Percentiles rank a stretch among this genome's conserved stretches.
These are phyloP conservation scores for Acinonyx jubatus DNA, from an alignment of 2,113 vertebrate species.

Conservation along the genomic window DNA sequence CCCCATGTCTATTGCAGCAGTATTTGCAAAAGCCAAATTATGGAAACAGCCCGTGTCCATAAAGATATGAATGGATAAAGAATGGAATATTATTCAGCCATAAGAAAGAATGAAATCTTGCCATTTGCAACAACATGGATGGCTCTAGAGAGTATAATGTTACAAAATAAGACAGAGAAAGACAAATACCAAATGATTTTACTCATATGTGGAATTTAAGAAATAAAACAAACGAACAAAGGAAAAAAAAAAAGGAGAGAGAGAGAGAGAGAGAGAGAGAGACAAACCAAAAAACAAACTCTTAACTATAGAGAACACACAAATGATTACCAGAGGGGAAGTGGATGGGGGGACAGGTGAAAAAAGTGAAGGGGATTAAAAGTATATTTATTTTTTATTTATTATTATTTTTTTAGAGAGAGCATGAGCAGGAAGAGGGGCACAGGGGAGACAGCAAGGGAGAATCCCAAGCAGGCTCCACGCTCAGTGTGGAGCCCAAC, in stretches of 20 bases:
- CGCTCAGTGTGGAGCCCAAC: not conserved
- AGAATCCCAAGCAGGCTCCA: not conserved
- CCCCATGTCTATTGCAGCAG: not conserved
- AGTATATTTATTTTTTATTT: not conserved
- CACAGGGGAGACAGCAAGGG: not conserved
- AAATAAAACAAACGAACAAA: not conserved
- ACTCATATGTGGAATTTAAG: not conserved
- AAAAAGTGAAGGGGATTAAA: not conserved
- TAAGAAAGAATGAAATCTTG: not conserved
- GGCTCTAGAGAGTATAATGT: not conserved
- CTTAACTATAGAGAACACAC: not conserved
- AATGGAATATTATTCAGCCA: not conserved
- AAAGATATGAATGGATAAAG: not conserved
- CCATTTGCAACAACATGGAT: not conserved
- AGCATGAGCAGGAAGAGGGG: no score
- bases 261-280: not conserved
- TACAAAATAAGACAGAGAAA: not conserved
- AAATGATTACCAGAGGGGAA: not conserved
- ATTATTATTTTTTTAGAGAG: no score
- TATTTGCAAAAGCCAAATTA: not conserved
- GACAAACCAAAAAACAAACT: not conserved
- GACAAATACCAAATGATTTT: not conserved
- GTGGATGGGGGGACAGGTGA: not conserved
- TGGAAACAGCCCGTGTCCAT: not conserved
- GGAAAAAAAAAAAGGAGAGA: not conserved